Evolutionary conservation across 2,113 vertebrate genomes (phyloP).

Genomic region (Natator depressus): DNA sequence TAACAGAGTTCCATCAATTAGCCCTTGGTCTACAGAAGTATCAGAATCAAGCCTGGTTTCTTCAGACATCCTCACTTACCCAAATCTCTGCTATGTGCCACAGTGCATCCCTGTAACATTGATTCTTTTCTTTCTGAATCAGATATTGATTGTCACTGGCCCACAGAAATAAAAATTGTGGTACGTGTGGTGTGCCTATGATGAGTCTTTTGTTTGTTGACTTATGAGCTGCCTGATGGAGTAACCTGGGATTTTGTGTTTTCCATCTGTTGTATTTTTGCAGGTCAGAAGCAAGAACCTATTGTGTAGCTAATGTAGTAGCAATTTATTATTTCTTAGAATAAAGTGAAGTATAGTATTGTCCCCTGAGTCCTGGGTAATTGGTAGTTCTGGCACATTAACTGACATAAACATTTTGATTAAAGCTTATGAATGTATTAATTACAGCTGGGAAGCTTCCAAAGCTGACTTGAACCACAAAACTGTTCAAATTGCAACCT

Average conservation of each 20-base stretch:
- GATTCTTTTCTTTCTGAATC: not conserved
- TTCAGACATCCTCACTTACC: not conserved
- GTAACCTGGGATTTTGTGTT: conserved; percentile 37
- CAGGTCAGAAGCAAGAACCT: conserved; percentile 15
- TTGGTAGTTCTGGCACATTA: conserved; percentile 66
- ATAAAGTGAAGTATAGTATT: conserved; percentile 41
- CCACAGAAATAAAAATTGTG: conserved; percentile 10
- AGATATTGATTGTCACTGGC: not conserved
- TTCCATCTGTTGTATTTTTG: conserved; percentile 48
- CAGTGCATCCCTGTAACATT: not conserved
- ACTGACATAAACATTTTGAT: conserved; percentile 72
- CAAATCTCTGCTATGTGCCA: not conserved
- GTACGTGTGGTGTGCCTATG: not conserved
- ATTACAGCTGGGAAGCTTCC: conserved; percentile 73
- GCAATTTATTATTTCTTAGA: conserved; percentile 64
- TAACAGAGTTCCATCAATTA: not conserved
- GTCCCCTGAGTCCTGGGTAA: conserved; percentile 20
- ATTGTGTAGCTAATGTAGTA: conserved; percentile 17
- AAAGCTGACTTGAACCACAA: conserved; percentile 47
- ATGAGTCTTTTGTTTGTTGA: conserved; percentile 31
- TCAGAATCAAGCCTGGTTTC: not conserved
- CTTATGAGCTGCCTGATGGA: not conserved
- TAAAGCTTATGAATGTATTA: conserved; percentile 72
- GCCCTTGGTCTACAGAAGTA: not conserved
- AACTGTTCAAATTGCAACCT: conserved; percentile 7